phyloP scores from a whole-genome alignment of 1,140 invertebrate genomes.

The Nasonia giraulti region DNA sequence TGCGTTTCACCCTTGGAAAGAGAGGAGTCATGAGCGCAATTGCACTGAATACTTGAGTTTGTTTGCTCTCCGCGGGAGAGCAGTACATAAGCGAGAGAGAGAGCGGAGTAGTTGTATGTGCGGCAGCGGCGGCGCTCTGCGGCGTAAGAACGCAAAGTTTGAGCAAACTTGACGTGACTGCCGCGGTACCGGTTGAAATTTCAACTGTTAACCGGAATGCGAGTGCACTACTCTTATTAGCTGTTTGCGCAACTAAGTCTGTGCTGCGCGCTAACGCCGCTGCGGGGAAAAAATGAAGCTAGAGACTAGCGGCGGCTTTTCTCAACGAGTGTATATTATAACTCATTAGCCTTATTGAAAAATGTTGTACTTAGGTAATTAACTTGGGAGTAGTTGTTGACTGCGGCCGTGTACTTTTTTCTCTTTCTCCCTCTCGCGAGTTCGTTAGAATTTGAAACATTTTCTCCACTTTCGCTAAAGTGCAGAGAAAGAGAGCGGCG shows the following conservation, averaged over 20 bases:
- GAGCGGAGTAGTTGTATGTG: neutral
- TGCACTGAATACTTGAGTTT: constrained; percentile 13
- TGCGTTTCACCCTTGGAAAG: neutral
- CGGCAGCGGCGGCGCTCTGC: neutral
- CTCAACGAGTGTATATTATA: neutral
- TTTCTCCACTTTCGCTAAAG: neutral
- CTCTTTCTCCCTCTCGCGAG: no score
- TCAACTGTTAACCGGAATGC: constrained; percentile 10
- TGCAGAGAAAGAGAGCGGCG: neutral
- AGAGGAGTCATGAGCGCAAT: neutral
- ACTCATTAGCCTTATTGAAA: constrained; percentile 29
- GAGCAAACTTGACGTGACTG: constrained; percentile 24
- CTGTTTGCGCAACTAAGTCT: constrained; percentile 19
- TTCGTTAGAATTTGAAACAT: neutral
- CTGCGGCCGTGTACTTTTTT: neutral
- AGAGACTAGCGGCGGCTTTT: neutral
- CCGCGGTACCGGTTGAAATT: neutral
- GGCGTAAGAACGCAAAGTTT: constrained; percentile 3
- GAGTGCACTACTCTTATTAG: constrained; percentile 12
- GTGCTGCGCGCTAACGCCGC: neutral
- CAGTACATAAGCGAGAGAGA: neutral
- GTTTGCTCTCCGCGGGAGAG: neutral
- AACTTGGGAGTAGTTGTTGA: neutral
- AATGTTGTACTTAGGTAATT: neutral
- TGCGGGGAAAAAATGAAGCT: neutral